These are phyloP conservation scores for Nephila pilipes DNA, from an alignment of 1,140 invertebrate genomes.

Conservation along the genomic window DNA sequence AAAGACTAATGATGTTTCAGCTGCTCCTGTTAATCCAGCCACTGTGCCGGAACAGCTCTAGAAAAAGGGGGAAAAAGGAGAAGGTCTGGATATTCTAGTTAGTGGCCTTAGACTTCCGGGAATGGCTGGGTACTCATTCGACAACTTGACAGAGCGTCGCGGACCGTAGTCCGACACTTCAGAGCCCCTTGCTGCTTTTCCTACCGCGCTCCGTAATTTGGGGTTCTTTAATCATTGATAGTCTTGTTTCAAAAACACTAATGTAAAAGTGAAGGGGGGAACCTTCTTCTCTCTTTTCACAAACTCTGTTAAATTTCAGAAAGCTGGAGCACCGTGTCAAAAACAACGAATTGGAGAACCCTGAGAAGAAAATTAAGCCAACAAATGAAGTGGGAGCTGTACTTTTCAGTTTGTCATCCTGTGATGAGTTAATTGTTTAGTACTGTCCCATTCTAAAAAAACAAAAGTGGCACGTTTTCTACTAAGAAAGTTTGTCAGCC, in stretches of 20 bases:
- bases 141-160: conserved; percentile 70
- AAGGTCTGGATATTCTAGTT: conserved; percentile 56
- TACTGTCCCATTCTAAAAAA: too few species aligned
- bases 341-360: neutral
- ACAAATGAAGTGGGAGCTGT: too few species aligned
- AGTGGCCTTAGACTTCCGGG: conserved; percentile 50
- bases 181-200: conserved; percentile 2
- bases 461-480: too few species aligned
- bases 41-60: conserved; percentile 56
- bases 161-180: conserved; percentile 42
- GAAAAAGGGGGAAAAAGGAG: conserved; percentile 32
- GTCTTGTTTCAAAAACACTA: conserved; percentile 46
- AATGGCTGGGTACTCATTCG: conserved; percentile 46
- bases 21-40: conserved; percentile 68
- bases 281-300: neutral
- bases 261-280: neutral
- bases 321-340: neutral
- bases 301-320: conserved; percentile 37
- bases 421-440: neutral
- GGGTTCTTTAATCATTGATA: conserved; percentile 58
- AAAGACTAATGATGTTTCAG: conserved; percentile 72
- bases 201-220: conserved; percentile 44
- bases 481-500: too few species aligned
- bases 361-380: neutral
- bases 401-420: neutral